A percentile compares a stretch with the other conserved stretches of the same genome.
Evolutionary conservation across 2,888 invertebrate genomes (phyloP).

Genomic region (Pheosia tremula): DNA sequence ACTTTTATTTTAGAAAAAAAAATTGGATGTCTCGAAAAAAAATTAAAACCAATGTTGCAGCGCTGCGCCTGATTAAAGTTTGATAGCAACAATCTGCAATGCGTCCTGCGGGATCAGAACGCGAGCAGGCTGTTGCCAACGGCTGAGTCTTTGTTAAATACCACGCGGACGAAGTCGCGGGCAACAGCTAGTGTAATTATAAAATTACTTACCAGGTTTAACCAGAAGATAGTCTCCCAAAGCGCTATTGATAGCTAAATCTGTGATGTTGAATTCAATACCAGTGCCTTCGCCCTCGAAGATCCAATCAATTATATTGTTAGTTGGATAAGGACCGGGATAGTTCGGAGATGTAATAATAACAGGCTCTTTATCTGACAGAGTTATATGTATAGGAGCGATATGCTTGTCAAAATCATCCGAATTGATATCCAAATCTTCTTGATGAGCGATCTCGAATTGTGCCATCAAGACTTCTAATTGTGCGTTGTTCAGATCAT

Average conservation of each 20-base stretch:
- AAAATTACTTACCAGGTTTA: constrained; percentile 65
- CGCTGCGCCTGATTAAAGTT: no score
- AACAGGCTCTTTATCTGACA: constrained; percentile 52
- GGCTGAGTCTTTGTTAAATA: no score
- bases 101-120: no score
- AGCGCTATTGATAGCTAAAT: constrained; percentile 63
- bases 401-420: constrained; percentile 39
- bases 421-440: constrained; percentile 47
- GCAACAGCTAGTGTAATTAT: no score
- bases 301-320: constrained; percentile 65
- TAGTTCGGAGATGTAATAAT: constrained; percentile 62
- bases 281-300: constrained; percentile 69
- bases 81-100: no score
- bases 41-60: no score
- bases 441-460: constrained; percentile 43
- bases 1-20: no score
- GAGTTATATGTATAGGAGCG: constrained; percentile 45
- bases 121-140: no score
- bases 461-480: constrained; percentile 49
- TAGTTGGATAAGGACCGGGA: constrained; percentile 59
- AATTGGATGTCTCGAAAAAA: no score
- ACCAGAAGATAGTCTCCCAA: constrained; percentile 69
- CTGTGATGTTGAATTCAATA: constrained; percentile 73
- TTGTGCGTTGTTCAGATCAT: constrained; percentile 48
- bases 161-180: no score